A percentile compares a stretch with the other conserved stretches of the same genome.
phyloP scores from a whole-genome alignment of 1,140 invertebrate genomes.

The Daktulosphaira vitifoliae region DNA sequence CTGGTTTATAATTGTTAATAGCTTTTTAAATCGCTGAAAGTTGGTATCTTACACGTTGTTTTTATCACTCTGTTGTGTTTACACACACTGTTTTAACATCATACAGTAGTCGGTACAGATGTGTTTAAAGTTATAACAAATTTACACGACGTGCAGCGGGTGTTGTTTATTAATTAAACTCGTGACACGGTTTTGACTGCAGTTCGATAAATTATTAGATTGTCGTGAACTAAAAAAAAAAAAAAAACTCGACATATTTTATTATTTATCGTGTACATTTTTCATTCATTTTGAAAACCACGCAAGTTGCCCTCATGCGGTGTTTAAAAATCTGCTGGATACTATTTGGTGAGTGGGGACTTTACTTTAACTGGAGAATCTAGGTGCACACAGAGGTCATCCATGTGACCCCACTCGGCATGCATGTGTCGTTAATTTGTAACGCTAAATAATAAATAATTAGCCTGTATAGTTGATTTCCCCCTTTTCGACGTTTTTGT shows the following conservation, averaged over 20 bases:
- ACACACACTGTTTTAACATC: too few species aligned
- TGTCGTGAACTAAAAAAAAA: background rate
- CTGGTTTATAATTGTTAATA: too few species aligned
- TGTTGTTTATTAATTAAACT: slow-evolving; percentile 29
- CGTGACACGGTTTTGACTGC: slow-evolving; percentile 14
- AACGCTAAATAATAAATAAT: slow-evolving; percentile 21
- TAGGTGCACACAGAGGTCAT: background rate
- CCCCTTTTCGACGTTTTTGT: background rate
- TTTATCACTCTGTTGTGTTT: too few species aligned
- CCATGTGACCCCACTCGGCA: background rate
- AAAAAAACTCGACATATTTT: background rate
- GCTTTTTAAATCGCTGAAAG: too few species aligned
- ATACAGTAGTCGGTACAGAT: slow-evolving; percentile 13
- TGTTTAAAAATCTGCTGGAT: background rate
- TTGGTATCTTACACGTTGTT: too few species aligned
- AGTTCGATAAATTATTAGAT: background rate
- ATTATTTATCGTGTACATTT: background rate
- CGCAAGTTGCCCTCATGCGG: background rate
- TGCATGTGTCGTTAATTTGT: slow-evolving; percentile 22
- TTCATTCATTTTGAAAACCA: too few species aligned
- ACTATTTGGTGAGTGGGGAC: too few species aligned
- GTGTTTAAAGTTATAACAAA: slow-evolving; percentile 15
- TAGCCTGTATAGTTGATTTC: background rate
- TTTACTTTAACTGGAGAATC: too few species aligned
- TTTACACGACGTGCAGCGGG: background rate